phyloP scores from a whole-genome alignment of 2,113 vertebrate genomes.

The Nibea albiflora region DNA sequence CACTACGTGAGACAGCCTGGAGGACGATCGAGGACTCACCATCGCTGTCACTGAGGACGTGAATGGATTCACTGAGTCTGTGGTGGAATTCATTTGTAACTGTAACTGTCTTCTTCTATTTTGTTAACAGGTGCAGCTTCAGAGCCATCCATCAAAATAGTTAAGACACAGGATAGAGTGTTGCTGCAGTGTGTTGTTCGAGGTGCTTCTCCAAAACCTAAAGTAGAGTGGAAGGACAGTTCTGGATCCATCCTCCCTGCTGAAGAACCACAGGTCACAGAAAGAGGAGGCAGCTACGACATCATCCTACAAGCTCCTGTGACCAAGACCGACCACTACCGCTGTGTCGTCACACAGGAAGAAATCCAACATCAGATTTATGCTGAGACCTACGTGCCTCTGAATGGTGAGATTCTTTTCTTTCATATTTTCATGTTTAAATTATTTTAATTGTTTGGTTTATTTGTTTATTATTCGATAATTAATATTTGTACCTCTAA shows the following conservation, averaged over 20 bases:
- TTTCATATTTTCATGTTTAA: no score
- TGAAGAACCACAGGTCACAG: background rate
- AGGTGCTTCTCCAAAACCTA: background rate
- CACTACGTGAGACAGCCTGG: no score
- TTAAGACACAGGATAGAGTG: accelerated
- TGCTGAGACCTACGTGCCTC: background rate
- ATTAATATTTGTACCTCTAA: no score
- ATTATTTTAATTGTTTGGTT: no score
- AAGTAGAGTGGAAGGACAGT: background rate
- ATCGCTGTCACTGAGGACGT: no score
- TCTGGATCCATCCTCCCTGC: background rate
- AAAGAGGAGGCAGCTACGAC: background rate
- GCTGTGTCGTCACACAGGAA: background rate
- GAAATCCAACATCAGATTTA: background rate
- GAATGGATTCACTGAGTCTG: no score
- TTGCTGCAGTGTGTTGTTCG: background rate
- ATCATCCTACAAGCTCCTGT: background rate
- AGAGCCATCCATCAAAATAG: accelerated
- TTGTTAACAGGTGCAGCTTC: background rate
- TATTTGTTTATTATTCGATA: no score
- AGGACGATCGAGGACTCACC: no score
- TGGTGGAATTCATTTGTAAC: no score
- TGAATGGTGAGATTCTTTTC: background rate
- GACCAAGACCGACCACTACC: background rate
- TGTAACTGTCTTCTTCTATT: background rate